Conservation (phyloP, 2,797 vertebrate genomes). For the Manis crassicaudata region DNA sequence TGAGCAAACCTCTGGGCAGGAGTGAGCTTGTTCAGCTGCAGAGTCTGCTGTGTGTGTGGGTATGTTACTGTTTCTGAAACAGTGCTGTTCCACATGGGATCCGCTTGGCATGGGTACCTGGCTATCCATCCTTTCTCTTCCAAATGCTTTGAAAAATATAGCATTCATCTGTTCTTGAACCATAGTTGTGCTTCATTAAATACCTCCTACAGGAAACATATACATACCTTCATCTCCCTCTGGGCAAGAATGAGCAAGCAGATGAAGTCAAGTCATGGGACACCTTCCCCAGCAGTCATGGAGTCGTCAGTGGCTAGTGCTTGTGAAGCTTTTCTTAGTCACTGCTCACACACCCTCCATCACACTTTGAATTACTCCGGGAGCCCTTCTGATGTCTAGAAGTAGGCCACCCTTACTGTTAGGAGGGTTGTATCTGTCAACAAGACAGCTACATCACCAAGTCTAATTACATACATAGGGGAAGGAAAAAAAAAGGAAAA, state of each 20-base stretch:
- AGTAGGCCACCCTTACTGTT: slow-evolving; percentile 86
- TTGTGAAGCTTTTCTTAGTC: slow-evolving; percentile 79
- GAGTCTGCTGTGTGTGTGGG: background rate
- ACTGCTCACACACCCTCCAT: slow-evolving; percentile 80
- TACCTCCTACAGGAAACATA: background rate
- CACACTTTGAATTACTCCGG: slow-evolving; percentile 81
- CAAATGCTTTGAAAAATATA: background rate
- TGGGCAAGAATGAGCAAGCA: slow-evolving; percentile 28
- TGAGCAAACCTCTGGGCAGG: background rate
- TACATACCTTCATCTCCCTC: background rate
- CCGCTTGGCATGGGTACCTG: background rate
- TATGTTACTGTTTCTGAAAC: background rate
- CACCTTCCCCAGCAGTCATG: slow-evolving; percentile 64
- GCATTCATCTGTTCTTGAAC: background rate
- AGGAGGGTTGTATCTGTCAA: slow-evolving; percentile 88
- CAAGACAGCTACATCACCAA: slow-evolving; percentile 88
- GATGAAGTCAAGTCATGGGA: slow-evolving; percentile 42
- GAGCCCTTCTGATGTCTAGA: slow-evolving; percentile 84
- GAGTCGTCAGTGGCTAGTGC: slow-evolving; percentile 77
- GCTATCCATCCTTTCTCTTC: background rate
- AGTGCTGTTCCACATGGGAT: background rate
- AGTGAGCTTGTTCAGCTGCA: background rate
- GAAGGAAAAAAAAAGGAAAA: slow-evolving; percentile 76
- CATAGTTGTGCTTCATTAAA: background rate
- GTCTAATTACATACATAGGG: slow-evolving; percentile 87